Conservation (phyloP, 2,888 invertebrate genomes). For the Rosalia funebris region DNA sequence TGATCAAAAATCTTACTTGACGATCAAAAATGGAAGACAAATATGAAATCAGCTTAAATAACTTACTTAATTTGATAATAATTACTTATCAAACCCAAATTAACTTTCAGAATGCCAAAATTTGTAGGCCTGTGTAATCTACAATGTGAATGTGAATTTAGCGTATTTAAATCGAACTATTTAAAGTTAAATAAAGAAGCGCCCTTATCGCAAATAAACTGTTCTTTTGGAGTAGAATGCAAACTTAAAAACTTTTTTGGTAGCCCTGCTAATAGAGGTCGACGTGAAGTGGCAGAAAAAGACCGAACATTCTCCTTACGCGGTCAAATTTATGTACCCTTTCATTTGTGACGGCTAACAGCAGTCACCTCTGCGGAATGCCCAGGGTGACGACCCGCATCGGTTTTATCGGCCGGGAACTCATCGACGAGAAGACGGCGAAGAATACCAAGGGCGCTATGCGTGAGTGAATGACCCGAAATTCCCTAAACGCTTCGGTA, state of each 20-base stretch:
- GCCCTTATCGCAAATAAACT: too few relatives aligned
- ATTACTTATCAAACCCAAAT: too few relatives aligned
- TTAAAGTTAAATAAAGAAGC: too few relatives aligned
- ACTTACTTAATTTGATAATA: too few relatives aligned
- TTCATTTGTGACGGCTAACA: background rate
- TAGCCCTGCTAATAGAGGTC: background rate
- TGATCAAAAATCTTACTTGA: too few relatives aligned
- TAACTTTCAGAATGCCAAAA: too few relatives aligned
- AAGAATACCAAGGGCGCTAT: conserved; percentile 12
- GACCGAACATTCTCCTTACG: background rate
- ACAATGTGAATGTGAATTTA: too few relatives aligned
- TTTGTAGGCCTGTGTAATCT: too few relatives aligned
- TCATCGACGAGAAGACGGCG: conserved; percentile 8
- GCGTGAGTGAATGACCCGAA: conserved; percentile 23
- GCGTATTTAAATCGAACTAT: too few relatives aligned
- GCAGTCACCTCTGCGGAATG: background rate
- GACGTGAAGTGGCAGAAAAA: background rate
- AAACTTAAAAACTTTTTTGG: background rate
- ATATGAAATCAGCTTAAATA: too few relatives aligned
- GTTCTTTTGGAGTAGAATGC: too few relatives aligned
- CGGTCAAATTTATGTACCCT: background rate
- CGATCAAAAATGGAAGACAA: too few relatives aligned
- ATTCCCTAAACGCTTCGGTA: conserved; percentile 31
- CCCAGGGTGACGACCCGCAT: conserved; percentile 6
- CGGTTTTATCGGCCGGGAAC: conserved; percentile 1